Conservation (phyloP, 2,113 vertebrate genomes). For the Pachycephala philippinensis region DNA sequence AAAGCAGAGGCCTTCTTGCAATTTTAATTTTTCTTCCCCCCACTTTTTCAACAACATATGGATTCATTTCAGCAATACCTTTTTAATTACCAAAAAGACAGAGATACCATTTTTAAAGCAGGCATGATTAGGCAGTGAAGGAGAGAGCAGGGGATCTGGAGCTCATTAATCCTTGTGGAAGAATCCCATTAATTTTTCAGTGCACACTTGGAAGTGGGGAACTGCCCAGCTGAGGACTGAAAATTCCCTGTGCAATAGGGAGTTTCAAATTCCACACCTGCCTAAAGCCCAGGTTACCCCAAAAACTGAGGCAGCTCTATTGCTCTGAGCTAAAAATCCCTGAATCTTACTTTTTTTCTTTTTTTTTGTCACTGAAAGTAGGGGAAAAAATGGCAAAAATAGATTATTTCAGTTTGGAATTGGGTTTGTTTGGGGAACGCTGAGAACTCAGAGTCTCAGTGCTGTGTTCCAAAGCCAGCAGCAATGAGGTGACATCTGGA, state of each 20-base stretch:
- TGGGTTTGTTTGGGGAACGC: neutral
- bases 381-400: neutral
- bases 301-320: neutral
- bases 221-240: neutral
- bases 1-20: slow-evolving; percentile 44
- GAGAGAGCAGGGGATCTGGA: neutral
- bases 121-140: neutral
- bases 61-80: slow-evolving; percentile 19
- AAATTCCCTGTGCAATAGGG: neutral
- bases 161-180: neutral
- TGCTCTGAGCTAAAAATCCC: neutral
- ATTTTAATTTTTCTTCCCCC: neutral
- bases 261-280: neutral
- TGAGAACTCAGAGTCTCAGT: neutral
- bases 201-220: neutral
- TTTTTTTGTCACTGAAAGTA: neutral
- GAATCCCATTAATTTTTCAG: slow-evolving; percentile 41
- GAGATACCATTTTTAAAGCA: neutral
- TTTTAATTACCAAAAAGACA: slow-evolving; percentile 7
- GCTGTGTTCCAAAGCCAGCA: neutral
- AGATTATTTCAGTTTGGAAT: neutral
- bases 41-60: slow-evolving; percentile 11
- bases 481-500: neutral
- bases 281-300: neutral
- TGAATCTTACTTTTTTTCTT: neutral